Conservation (phyloP, 1,140 invertebrate species). For the Papilio dardanus region DNA sequence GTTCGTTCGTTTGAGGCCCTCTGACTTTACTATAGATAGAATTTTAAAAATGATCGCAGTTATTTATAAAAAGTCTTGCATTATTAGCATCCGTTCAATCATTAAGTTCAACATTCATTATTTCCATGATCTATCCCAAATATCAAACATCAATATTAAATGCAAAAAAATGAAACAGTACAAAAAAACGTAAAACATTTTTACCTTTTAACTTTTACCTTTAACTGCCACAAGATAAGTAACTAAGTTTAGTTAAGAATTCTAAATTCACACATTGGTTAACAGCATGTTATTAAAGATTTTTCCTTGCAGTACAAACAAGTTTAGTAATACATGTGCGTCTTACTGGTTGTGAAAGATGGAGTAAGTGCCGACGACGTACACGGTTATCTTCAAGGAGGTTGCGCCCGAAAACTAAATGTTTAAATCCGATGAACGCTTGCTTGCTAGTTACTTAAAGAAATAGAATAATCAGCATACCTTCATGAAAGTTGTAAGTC, state of each 20-base stretch:
- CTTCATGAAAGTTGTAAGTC: slow-evolving; percentile 41
- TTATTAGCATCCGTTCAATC: background rate
- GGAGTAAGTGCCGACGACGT: background rate
- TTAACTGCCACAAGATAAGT: too few relatives aligned
- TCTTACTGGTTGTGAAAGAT: background rate
- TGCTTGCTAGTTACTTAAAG: background rate
- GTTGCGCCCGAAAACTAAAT: background rate
- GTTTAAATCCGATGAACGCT: background rate
- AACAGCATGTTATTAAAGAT: background rate
- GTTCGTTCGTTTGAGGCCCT: background rate
- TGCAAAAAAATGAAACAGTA: too few relatives aligned
- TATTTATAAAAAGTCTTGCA: background rate
- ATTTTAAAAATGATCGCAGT: background rate
- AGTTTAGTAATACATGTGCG: background rate
- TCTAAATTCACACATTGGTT: too few relatives aligned
- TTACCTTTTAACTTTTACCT: too few relatives aligned
- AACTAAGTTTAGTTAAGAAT: too few relatives aligned
- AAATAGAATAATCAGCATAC: background rate
- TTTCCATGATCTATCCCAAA: background rate
- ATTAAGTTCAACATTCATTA: background rate
- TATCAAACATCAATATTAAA: too few relatives aligned
- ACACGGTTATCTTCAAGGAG: background rate
- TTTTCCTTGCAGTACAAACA: background rate
- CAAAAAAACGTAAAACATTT: too few relatives aligned
- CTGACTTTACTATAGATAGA: background rate